Conservation (phyloP, 2,113 vertebrate genomes). For the Phaethornis superciliosus region DNA sequence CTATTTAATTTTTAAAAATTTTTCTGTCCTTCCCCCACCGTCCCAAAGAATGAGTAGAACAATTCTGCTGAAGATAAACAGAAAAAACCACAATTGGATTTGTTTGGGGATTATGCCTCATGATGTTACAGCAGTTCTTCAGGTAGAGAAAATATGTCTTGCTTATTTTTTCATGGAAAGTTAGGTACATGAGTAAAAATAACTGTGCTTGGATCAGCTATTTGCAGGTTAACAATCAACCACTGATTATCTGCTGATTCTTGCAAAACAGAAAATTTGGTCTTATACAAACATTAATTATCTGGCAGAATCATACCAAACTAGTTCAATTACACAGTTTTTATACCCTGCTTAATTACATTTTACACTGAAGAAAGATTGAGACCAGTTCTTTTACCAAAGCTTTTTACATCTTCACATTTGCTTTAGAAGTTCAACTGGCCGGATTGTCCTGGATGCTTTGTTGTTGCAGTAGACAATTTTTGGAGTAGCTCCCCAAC, state of each 20-base stretch:
- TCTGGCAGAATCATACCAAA: slow-evolving; percentile 66
- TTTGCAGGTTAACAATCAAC: slow-evolving; percentile 61
- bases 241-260: slow-evolving; percentile 69
- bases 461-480: neutral
- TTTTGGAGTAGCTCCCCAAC: slow-evolving; percentile 55
- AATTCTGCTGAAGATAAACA: neutral
- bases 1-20: neutral
- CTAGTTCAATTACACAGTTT: slow-evolving; percentile 66
- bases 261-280: slow-evolving; percentile 57
- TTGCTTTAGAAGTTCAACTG: slow-evolving; percentile 63
- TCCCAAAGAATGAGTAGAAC: neutral
- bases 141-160: neutral
- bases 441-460: slow-evolving; percentile 31
- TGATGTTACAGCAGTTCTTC: neutral
- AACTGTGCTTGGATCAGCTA: slow-evolving; percentile 53
- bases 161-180: neutral
- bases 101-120: neutral
- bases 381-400: slow-evolving; percentile 50
- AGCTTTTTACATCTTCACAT: slow-evolving; percentile 39
- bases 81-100: neutral
- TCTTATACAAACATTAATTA: slow-evolving; percentile 75
- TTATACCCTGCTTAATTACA: slow-evolving; percentile 56
- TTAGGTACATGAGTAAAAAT: slow-evolving; percentile 19
- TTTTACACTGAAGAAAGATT: slow-evolving; percentile 56
- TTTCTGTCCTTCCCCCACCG: too few relatives aligned